phyloP scores from a whole-genome alignment of 2,888 invertebrate species.

The Heliconius ismenius region DNA sequence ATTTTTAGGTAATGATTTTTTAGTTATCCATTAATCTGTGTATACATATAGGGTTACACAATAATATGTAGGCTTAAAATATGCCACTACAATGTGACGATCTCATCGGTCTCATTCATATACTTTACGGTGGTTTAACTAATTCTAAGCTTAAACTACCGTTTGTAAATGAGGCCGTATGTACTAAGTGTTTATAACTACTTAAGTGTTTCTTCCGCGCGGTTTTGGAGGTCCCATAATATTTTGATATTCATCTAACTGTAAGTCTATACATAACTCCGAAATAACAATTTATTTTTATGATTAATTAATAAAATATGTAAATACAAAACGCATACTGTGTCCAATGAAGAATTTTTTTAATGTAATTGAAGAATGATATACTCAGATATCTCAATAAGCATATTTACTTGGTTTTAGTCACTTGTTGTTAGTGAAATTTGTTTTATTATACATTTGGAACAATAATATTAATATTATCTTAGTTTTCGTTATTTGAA shows the following conservation, averaged over 20 bases:
- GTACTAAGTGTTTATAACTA: conserved; percentile 45
- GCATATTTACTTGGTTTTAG: conserved; percentile 7
- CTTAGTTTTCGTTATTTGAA: background rate
- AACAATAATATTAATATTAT: conserved; percentile 8
- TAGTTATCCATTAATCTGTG: conserved; percentile 58
- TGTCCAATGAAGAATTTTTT: conserved; percentile 16
- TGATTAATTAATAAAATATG: conserved; percentile 17
- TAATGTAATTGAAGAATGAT: conserved; percentile 14
- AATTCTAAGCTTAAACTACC: background rate
- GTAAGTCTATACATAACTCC: conserved; percentile 16
- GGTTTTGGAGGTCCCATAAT: conserved; percentile 17
- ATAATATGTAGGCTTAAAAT: conserved; percentile 29
- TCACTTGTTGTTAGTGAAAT: conserved; percentile 1
- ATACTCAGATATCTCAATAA: conserved; percentile 20
- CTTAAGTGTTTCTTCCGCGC: conserved; percentile 44
- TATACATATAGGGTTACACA: conserved; percentile 16
- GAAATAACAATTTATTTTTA: conserved; percentile 27
- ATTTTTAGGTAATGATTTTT: conserved; percentile 56
- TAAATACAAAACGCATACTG: conserved; percentile 26
- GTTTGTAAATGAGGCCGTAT: conserved; percentile 26
- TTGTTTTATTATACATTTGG: background rate
- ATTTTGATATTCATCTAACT: conserved; percentile 11
- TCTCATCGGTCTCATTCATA: conserved; percentile 56
- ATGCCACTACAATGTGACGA: conserved; percentile 69
- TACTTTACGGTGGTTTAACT: conserved; percentile 4